Evolutionary conservation across 2,113 vertebrate species (phyloP).

Genomic region (Alligator mississippiensis): DNA sequence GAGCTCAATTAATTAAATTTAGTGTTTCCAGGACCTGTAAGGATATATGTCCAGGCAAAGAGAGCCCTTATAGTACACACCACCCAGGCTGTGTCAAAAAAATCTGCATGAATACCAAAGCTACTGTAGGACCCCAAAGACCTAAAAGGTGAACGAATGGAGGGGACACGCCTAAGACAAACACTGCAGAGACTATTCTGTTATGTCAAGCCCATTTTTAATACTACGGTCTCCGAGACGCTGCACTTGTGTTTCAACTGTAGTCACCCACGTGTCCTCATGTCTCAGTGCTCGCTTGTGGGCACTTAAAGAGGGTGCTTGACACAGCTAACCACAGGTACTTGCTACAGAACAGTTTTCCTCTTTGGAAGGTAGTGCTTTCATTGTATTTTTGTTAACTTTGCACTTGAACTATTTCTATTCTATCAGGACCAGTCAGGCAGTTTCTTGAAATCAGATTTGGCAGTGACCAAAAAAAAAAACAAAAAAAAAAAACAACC

Average conservation of each 20-base stretch:
- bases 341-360: background rate
- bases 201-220: background rate
- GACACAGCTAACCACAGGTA: background rate
- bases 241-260: background rate
- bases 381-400: background rate
- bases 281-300: background rate
- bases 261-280: background rate
- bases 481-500: too few species aligned
- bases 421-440: background rate
- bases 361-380: background rate
- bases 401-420: background rate
- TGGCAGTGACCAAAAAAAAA: background rate
- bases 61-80: too few species aligned
- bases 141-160: too few species aligned
- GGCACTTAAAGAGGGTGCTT: background rate
- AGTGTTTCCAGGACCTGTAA: background rate
- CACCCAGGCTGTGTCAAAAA: background rate
- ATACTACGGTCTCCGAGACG: background rate
- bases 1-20: background rate
- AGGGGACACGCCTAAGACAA: background rate
- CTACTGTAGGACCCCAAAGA: background rate
- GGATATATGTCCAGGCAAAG: rapidly evolving
- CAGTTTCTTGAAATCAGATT: background rate
- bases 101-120: background rate
- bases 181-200: background rate